Base-by-base conservation (phyloP, 23 tunicate genomes). In the Halocynthia aurantium region DNA sequence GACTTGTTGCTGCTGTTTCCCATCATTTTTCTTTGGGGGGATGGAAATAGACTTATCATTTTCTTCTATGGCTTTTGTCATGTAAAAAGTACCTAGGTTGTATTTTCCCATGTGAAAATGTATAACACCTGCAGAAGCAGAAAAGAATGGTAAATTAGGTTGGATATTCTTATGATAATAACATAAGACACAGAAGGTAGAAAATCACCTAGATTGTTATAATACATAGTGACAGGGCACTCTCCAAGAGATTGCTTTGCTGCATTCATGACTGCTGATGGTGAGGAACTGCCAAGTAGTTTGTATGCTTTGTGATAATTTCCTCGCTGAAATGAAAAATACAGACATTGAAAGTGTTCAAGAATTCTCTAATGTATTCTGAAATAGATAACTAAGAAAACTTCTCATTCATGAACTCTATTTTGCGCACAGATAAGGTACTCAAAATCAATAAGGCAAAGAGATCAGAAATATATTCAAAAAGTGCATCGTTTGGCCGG, bases 231-330 rank as follows among this genome's bases (percentile, higher is more conserved):
- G 7, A 70, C 53, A 10, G 84, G 40, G 7, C 64, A 74, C 19
- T 74, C 78, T 21, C 80, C 75, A 55, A 84, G 80, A 57, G 73
- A 73, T 7, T 51, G 22, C 78, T 64, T 54, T 12, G 56, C 19
- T 6, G 79, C 80, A 13, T 76, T 84, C 13, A 10, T 50, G 19
- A 82, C 53, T 10, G 72, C 8, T 51, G 92, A 72, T 21, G 87
- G 93, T 6, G 95, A 76, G 53, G 83, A 84, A 49, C 80, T 57
- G 15, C 85, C 89, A 67, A 89, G 73, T 22, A 89, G 61, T 58
- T 80, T 80, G 62, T 89, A 84, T 52, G 96, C 96, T 75, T 89
- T 89, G 85, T 84, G 88, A 55, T 62, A 84, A 70, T 89, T 89
- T 15, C 85, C 69, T 60, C 83, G 81, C 96, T 89, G 80, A 19